Evolutionary conservation across 2,797 vertebrate species (phyloP), one percentile per base, ranked within the genome.

Genomic region (Trematomus bernacchii): DNA sequence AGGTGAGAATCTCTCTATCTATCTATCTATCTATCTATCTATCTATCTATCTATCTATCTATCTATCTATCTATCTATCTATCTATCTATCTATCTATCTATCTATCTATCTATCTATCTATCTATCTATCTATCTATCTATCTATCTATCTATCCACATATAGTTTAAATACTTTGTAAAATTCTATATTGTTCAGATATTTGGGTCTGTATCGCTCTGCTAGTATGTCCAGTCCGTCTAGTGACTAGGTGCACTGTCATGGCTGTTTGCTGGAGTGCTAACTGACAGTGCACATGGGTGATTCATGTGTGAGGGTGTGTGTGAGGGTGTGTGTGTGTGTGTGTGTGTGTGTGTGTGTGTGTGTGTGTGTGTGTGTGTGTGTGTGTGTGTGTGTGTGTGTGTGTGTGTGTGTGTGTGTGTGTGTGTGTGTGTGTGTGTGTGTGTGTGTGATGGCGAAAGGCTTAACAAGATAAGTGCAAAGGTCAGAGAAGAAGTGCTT

Each of bases 1-100:
- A 97, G 97, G 98, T 99, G 89, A 82, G 89, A 50, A 54, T 62
- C 6, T 55, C 19, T 69, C 58, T 27, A 27, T 27, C 23, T 27
- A 0, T 27, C 23, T 27, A 27, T 27, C 44, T 57, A n/a, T 75
- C 61, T 33, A 4, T 60, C 59, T 71, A 16, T 70, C 59, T 62
- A 23, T 19, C 16, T 27, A 27, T 27, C 23, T 27, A 0, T 27
- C 23, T 27, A 27, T 27, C 44, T 57, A n/a, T 75, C 61, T 33
- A 4, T 60, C 59, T 71, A 16, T 70, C 59, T 62, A 23, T 19
- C 16, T 27, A 27, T 27, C 23, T 27, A 0, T 27, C 23, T 27
- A 27, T 27, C 44, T 57, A n/a, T 75, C 61, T 33, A 4, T 60
- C 59, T 71, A 16, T 70, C 59, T 62, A 23, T 19, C 16, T 27